A percentile compares a stretch with the other conserved stretches of the same genome.
Evolutionary conservation across 2,113 vertebrate species (phyloP).

Genomic region (Grallaria varia): DNA sequence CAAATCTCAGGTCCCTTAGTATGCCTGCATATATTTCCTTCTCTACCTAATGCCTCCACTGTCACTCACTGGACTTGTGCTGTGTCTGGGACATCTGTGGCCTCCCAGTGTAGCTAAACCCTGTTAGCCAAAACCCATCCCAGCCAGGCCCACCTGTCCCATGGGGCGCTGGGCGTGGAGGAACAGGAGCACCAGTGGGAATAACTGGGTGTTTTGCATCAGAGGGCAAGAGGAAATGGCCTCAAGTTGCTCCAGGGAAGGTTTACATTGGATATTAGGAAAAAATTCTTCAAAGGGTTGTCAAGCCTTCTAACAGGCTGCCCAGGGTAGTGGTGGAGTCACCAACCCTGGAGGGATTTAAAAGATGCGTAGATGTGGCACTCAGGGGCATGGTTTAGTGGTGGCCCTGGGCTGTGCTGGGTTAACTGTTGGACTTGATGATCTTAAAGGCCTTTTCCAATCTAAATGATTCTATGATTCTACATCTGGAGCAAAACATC

Average conservation of each 20-base stretch:
- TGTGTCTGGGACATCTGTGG: neutral
- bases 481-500: neutral
- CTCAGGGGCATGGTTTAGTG: neutral
- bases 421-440: fast-evolving
- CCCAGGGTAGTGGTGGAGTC: neutral
- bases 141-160: fast-evolving
- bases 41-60: neutral
- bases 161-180: neutral
- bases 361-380: neutral
- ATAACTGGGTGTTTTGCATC: neutral
- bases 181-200: neutral
- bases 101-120: neutral
- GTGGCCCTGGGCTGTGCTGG: neutral
- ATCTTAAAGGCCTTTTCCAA: neutral
- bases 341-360: neutral
- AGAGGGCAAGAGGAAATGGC: neutral
- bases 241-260: neutral
- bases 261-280: neutral
- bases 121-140: neutral
- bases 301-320: neutral
- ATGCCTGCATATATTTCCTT: neutral
- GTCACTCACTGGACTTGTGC: neutral
- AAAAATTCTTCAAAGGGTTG: neutral
- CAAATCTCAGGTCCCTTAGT: neutral
- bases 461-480: neutral